Evolutionary conservation across 2,113 vertebrate genomes (phyloP).

Genomic region (Pachyramphus minor): DNA sequence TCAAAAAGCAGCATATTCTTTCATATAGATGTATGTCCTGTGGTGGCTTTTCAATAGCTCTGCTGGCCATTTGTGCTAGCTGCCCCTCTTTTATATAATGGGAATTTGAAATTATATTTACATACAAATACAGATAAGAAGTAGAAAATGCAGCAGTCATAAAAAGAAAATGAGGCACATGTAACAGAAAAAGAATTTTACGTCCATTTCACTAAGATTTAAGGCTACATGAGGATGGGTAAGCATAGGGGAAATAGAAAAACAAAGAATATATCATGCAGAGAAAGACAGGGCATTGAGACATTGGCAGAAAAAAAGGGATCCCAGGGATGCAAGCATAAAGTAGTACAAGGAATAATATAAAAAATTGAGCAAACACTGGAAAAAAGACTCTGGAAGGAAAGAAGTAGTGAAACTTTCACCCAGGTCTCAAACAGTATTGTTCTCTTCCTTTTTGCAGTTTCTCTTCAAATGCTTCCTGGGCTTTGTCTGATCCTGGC

Average conservation of each 20-base stretch:
- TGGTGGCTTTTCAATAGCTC: constrained; percentile 56
- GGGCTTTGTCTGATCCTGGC: background rate
- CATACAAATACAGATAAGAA: constrained; percentile 10
- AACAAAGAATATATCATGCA: background rate
- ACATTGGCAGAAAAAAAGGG: background rate
- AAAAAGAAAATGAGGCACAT: background rate
- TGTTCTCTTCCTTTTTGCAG: background rate
- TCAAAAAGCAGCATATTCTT: constrained; percentile 41
- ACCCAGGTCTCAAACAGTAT: background rate
- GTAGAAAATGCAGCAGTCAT: background rate
- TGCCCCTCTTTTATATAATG: background rate
- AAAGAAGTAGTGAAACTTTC: background rate
- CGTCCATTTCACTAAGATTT: background rate
- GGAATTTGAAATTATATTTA: constrained; percentile 20
- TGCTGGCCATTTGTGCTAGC: constrained; percentile 45
- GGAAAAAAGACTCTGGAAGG: background rate
- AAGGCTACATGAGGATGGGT: background rate
- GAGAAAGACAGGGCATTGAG: background rate
- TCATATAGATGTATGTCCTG: constrained; percentile 16
- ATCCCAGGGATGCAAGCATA: background rate
- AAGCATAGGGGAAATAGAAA: background rate
- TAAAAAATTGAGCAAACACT: background rate
- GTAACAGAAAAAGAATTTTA: background rate
- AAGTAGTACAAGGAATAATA: background rate
- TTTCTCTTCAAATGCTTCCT: background rate